Conservation (phyloP, 2,888 invertebrate species). For the Eristalis pertinax region DNA sequence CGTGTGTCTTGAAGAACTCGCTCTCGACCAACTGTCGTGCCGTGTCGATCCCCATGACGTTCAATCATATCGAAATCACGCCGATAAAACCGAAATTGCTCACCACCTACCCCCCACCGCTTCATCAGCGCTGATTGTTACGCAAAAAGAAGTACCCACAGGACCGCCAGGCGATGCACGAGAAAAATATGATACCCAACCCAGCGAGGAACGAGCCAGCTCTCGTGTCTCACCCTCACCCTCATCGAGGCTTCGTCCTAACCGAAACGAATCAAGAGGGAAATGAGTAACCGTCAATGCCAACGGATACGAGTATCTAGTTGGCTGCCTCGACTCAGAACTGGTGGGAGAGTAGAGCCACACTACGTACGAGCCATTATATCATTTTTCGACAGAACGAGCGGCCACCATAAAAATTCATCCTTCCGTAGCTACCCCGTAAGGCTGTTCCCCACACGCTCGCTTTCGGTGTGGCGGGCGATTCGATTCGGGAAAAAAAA, state of each 20-base stretch:
- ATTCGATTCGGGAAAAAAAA: conserved; percentile 46
- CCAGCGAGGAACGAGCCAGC: background rate
- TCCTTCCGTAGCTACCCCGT: conserved; percentile 50
- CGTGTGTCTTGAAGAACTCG: background rate
- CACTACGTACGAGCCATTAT: conserved; percentile 45
- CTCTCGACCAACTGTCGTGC: conserved; percentile 2
- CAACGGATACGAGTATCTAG: conserved; percentile 26
- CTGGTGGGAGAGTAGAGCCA: background rate
- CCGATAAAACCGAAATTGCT: conserved; percentile 51
- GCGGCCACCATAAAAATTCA: conserved; percentile 72
- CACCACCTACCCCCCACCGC: conserved; percentile 10
- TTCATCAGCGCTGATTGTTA: conserved; percentile 10
- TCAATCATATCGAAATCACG: conserved; percentile 52
- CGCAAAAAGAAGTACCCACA: conserved; percentile 4
- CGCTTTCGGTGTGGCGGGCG: conserved; percentile 6
- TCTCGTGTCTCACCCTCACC: background rate
- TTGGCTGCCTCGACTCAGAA: background rate
- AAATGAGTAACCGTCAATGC: conserved; percentile 69
- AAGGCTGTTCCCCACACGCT: conserved; percentile 18
- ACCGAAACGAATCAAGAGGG: conserved; percentile 44
- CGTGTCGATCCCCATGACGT: conserved; percentile 32
- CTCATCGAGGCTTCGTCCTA: conserved; percentile 12
- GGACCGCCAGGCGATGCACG: background rate
- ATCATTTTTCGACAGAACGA: conserved; percentile 72
- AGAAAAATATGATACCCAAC: conserved; percentile 50